These are phyloP conservation scores for Stramonita haemastoma DNA, from an alignment of 2,888 invertebrate species.

Conservation along the genomic window DNA sequence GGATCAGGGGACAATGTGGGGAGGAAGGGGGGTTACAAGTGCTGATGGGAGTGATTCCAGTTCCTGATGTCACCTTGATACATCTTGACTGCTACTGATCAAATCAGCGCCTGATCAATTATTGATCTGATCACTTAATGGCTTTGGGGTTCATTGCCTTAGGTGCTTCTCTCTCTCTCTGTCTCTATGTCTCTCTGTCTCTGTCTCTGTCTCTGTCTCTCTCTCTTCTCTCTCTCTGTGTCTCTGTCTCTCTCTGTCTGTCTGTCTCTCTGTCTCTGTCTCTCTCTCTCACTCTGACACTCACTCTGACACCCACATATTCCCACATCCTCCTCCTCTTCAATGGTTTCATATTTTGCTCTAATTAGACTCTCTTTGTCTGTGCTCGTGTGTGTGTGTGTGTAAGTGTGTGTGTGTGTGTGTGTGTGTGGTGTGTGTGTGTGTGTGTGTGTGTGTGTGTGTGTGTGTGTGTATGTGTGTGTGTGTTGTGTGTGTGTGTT, in stretches of 20 bases:
- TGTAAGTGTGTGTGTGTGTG: not conserved
- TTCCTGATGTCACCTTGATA: too few species aligned
- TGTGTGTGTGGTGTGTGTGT: not conserved
- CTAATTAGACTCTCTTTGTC: not conserved
- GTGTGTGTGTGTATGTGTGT: not conserved
- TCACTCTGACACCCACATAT: not conserved
- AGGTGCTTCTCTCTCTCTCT: not conserved
- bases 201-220: constrained; percentile 33
- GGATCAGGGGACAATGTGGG: too few species aligned
- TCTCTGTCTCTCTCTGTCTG: not conserved
- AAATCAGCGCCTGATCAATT: too few species aligned
- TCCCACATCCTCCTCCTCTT: not conserved
- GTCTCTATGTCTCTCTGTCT: not conserved
- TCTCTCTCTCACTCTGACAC: not conserved
- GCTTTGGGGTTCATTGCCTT: not conserved
- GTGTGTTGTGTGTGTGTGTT: not conserved
- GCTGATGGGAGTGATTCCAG: too few species aligned
- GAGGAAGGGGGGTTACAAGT: too few species aligned
- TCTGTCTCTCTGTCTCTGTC: not conserved
- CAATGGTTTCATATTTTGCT: not conserved
- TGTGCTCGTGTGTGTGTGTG: not conserved
- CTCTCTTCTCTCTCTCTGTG: constrained; percentile 28
- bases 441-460: not conserved
- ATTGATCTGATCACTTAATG: not conserved
- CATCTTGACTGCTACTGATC: too few species aligned